A percentile compares a stretch with the other conserved stretches of the same genome.
Conservation (phyloP, 2,797 vertebrate species). For the Anniella stebbinsi region DNA sequence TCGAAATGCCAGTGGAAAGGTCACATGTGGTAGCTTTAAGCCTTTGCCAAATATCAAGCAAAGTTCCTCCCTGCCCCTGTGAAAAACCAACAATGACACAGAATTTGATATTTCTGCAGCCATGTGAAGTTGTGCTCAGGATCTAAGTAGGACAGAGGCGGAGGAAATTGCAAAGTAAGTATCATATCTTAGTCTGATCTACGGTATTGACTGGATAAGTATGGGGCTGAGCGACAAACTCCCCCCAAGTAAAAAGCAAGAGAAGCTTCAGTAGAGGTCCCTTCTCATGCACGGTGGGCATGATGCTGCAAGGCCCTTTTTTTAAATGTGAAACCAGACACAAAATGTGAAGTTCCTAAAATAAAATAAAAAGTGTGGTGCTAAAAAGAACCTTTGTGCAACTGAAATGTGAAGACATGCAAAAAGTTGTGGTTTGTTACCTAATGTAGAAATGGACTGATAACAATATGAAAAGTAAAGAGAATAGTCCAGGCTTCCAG, state of each 20-base stretch:
- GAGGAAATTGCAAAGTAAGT: constrained; percentile 15
- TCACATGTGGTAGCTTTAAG: constrained; percentile 20
- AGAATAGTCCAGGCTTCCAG: neutral
- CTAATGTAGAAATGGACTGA: neutral
- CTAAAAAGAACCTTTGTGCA: neutral
- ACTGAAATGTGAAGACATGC: neutral
- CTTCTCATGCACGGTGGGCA: neutral
- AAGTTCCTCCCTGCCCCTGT: constrained; percentile 47
- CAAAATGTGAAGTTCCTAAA: too few relatives aligned
- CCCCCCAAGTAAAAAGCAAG: neutral
- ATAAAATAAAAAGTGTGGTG: too few relatives aligned
- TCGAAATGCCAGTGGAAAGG: constrained; percentile 54
- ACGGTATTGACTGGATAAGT: neutral
- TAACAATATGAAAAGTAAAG: neutral
- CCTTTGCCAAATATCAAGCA: constrained; percentile 68
- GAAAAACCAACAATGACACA: constrained; percentile 53
- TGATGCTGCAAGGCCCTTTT: too few relatives aligned
- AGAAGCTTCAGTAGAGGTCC: neutral
- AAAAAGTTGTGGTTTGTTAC: neutral
- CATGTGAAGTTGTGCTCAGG: fast-evolving
- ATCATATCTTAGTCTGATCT: neutral
- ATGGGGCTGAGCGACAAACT: neutral
- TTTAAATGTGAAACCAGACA: neutral
- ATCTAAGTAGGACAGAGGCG: constrained; percentile 45
- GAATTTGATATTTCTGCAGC: constrained; percentile 25